These are phyloP conservation scores for Nematopogon swammerdamellus DNA, from an alignment of 2,888 invertebrate genomes.

Conservation along the genomic window DNA sequence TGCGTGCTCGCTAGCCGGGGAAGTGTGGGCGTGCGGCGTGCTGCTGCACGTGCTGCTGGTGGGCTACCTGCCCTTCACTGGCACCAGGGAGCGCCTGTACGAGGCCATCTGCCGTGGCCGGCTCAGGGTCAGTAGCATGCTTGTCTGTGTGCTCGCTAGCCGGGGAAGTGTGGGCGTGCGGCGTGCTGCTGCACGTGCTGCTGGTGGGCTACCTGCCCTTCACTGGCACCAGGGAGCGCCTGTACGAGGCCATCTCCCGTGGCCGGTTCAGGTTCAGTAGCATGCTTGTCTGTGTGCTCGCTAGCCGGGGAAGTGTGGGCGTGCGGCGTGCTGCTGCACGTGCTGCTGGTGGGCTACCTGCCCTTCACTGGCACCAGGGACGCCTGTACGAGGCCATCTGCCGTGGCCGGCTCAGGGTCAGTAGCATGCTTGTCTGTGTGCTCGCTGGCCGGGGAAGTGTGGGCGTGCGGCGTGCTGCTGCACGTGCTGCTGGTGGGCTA, in stretches of 20 bases:
- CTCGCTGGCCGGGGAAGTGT: constrained; percentile 94
- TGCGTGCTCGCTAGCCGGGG: constrained; percentile 50
- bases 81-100: constrained; percentile 89
- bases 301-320: constrained; percentile 97
- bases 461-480: constrained; percentile 97
- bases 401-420: constrained; percentile 76
- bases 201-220: constrained; percentile 94
- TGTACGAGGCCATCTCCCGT: constrained; percentile 88
- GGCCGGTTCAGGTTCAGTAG: too few species aligned
- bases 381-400: constrained; percentile 90
- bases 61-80: constrained; percentile 93
- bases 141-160: too few species aligned
- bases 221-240: constrained; percentile 87
- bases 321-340: constrained; percentile 91
- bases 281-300: too few species aligned
- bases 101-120: constrained; percentile 86
- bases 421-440: too few species aligned
- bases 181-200: constrained; percentile 90
- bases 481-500: constrained; percentile 93
- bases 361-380: constrained; percentile 96
- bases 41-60: constrained; percentile 90
- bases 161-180: constrained; percentile 99
- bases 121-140: too few species aligned
- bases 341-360: constrained; percentile 88
- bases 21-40: constrained; percentile 97